A percentile compares a stretch with the other conserved stretches of the same genome.
Evolutionary conservation across 2,113 vertebrate genomes (phyloP).

Genomic region (mouse (Mus musculus)): DNA sequence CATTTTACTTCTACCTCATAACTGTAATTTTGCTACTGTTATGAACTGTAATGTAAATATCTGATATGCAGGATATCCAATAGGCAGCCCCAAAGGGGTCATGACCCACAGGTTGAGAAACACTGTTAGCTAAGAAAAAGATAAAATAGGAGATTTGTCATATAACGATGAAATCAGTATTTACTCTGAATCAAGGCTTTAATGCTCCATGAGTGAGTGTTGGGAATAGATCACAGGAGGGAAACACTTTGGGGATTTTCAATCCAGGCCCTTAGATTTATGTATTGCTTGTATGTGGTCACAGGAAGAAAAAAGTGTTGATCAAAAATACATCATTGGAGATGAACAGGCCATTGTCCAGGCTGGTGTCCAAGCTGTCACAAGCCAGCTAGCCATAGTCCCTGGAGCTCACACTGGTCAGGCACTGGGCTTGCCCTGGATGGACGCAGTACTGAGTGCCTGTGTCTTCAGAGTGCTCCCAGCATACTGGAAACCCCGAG

Average conservation of each 20-base stretch:
- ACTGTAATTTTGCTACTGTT: background rate
- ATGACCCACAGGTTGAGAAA: background rate
- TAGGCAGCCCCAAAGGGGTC: background rate
- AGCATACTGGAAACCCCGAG: background rate
- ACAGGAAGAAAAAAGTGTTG: background rate
- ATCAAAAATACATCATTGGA: background rate
- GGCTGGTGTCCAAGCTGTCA: background rate
- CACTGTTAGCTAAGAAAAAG: background rate
- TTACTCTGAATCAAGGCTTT: slow-evolving; percentile 8
- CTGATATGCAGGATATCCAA: background rate
- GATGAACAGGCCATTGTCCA: background rate
- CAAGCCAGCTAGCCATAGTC: background rate
- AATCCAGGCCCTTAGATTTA: background rate
- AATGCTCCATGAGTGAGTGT: background rate
- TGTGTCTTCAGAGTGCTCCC: background rate
- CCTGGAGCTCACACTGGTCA: fast-evolving
- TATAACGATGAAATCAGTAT: background rate
- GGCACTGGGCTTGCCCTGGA: background rate
- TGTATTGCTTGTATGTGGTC: background rate
- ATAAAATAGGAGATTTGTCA: slow-evolving; percentile 39
- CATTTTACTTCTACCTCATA: background rate
- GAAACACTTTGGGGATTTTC: background rate
- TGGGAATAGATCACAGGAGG: background rate
- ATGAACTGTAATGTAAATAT: background rate
- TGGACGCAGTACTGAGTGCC: background rate